phyloP scores from a whole-genome alignment of 2,113 vertebrate species.

The Halichoerus grypus region DNA sequence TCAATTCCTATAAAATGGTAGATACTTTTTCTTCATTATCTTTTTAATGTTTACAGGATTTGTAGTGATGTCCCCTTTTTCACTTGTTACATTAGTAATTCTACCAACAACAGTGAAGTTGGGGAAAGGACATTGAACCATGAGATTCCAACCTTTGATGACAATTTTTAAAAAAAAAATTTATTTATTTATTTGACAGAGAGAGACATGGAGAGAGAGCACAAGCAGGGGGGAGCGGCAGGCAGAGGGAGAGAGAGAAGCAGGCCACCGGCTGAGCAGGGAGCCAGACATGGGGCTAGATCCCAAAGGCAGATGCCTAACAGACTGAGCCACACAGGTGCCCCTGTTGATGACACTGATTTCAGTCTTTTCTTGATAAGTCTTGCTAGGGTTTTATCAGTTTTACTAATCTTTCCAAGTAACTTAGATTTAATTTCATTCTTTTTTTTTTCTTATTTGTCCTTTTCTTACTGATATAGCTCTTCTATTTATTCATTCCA shows the following conservation, averaged over 20 bases:
- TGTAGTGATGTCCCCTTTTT: not conserved
- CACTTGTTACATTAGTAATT: not conserved
- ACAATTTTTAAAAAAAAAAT: not conserved
- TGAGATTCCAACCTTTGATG: not conserved
- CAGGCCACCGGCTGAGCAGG: no score
- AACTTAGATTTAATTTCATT: not conserved
- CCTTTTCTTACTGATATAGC: not conserved
- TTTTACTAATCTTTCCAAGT: not conserved
- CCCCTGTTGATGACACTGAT: not conserved
- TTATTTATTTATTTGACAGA: not conserved
- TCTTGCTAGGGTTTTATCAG: not conserved
- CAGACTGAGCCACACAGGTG: not conserved
- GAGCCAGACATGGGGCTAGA: not conserved
- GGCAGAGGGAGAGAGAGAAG: not conserved
- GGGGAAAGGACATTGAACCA: not conserved
- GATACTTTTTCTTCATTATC: not conserved
- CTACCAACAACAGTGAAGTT: not conserved
- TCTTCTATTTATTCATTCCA: not conserved
- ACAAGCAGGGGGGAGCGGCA: no score
- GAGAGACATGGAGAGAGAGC: no score
- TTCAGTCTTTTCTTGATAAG: not conserved
- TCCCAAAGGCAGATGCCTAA: not conserved
- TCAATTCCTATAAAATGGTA: not conserved
- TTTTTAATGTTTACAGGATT: not conserved
- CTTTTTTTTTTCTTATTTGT: not conserved